phyloP scores from a whole-genome alignment of 1,140 invertebrate species.

The Pinna nobilis region DNA sequence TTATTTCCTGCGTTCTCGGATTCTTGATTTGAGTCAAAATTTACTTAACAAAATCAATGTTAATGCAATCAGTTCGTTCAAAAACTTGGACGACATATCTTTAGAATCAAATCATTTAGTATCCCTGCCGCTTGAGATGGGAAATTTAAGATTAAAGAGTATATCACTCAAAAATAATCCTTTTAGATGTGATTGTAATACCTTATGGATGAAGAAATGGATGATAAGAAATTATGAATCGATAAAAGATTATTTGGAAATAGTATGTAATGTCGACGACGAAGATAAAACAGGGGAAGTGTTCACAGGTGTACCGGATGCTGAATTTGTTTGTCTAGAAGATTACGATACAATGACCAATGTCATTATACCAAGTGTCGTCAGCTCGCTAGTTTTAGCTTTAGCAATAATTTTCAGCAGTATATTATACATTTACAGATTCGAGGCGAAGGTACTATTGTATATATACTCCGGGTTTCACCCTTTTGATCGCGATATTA shows the following conservation, averaged over 20 bases:
- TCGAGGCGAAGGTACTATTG: slow-evolving; percentile 53
- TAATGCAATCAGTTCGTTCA: slow-evolving; percentile 25
- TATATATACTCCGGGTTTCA: slow-evolving; percentile 59
- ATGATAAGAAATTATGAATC: slow-evolving; percentile 30
- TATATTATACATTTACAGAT: slow-evolving; percentile 45
- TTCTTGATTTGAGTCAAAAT: slow-evolving; percentile 44
- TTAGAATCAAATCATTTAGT: slow-evolving; percentile 55
- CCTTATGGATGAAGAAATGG: slow-evolving; percentile 61
- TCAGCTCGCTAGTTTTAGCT: slow-evolving; percentile 25
- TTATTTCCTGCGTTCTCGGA: slow-evolving; percentile 13
- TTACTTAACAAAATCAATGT: slow-evolving; percentile 29
- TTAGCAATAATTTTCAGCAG: slow-evolving; percentile 30
- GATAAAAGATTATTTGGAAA: slow-evolving; percentile 30
- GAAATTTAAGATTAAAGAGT: not conserved
- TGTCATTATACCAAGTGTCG: slow-evolving; percentile 36
- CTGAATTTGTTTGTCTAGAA: slow-evolving; percentile 52
- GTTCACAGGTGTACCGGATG: slow-evolving; percentile 47
- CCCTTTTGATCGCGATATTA: slow-evolving; percentile 57
- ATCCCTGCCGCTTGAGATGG: slow-evolving; percentile 35
- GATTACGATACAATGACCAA: slow-evolving; percentile 33
- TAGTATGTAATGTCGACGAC: slow-evolving; percentile 49
- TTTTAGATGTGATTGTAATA: slow-evolving; percentile 56
- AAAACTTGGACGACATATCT: slow-evolving; percentile 29
- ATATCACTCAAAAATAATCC: slow-evolving; percentile 51
- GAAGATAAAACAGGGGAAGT: slow-evolving; percentile 41